Conservation (phyloP, 1,140 invertebrate genomes). For the Tetramorium alpestre region DNA sequence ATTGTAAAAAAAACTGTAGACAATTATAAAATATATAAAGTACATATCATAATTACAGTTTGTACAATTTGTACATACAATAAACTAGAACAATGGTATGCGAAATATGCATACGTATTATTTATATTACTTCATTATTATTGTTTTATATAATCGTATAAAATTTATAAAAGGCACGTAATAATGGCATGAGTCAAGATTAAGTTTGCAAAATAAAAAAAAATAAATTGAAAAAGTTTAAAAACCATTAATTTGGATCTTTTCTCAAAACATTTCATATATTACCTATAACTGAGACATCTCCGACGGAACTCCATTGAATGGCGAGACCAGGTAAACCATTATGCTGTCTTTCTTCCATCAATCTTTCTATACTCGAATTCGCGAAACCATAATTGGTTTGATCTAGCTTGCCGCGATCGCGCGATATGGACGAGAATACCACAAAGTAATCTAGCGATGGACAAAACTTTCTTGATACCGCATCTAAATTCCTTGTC, state of each 20-base stretch:
- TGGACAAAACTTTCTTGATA: slow-evolving; percentile 91
- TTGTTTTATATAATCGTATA: neutral
- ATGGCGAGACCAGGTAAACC: slow-evolving; percentile 95
- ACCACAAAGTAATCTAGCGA: slow-evolving; percentile 96
- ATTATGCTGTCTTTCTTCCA: slow-evolving; percentile 92
- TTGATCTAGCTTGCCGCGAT: slow-evolving; percentile 97
- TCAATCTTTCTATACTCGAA: slow-evolving; percentile 97
- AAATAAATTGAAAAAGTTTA: no score
- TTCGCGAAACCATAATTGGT: slow-evolving; percentile 96
- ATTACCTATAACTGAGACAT: slow-evolving; percentile 93
- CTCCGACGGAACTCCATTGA: slow-evolving; percentile 99
- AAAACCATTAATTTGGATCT: no score
- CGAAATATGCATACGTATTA: neutral
- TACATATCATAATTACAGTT: no score
- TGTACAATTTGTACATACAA: neutral
- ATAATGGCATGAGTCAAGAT: no score
- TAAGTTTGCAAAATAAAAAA: no score
- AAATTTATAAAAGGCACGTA: no score
- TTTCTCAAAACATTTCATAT: neutral
- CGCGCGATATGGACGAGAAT: slow-evolving; percentile 98
- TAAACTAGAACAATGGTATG: neutral
- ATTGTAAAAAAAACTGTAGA: neutral
- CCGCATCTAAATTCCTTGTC: slow-evolving; percentile 91
- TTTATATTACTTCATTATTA: neutral
- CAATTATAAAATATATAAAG: neutral